A percentile compares a stretch with the other conserved stretches of the same genome.
phyloP scores from a whole-genome alignment of 2,888 invertebrate species.

The Molorchus minor region DNA sequence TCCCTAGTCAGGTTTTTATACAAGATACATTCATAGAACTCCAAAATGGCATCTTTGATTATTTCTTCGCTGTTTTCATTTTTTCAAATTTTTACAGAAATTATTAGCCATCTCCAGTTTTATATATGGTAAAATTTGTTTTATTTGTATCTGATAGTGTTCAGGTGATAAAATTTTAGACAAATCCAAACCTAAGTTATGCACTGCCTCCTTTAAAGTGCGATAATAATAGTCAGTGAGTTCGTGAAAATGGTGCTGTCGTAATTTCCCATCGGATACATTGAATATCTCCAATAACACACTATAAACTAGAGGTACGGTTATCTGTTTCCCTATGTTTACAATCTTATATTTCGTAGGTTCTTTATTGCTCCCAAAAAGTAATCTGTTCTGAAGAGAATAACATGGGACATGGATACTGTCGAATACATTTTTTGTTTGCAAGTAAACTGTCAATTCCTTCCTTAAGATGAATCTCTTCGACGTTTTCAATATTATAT shows the following conservation, averaged over 20 bases:
- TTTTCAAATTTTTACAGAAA: not conserved
- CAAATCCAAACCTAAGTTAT: conserved; percentile 1
- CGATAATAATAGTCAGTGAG: conserved; percentile 30
- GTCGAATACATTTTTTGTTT: not conserved
- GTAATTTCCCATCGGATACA: conserved; percentile 28
- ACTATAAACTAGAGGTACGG: conserved; percentile 27
- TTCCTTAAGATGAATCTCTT: not conserved
- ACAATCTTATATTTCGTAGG: not conserved
- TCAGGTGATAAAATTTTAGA: conserved; percentile 9
- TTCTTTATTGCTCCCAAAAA: not conserved
- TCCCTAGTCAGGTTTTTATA: conserved; percentile 37
- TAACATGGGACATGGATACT: not conserved
- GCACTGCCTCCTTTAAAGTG: conserved; percentile 14
- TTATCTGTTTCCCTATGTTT: not conserved
- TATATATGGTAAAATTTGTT: conserved; percentile 11
- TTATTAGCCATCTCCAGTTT: conserved; percentile 24
- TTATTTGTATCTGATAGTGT: conserved; percentile 18
- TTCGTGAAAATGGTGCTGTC: conserved; percentile 30
- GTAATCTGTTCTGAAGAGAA: not conserved
- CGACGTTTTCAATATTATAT: not conserved
- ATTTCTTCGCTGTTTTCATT: not conserved
- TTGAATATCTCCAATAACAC: conserved; percentile 30
- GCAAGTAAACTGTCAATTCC: not conserved
- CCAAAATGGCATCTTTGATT: not conserved
- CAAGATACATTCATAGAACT: conserved; percentile 18